phyloP scores from a whole-genome alignment of 2,888 invertebrate species.

The Abrostola tripartita region DNA sequence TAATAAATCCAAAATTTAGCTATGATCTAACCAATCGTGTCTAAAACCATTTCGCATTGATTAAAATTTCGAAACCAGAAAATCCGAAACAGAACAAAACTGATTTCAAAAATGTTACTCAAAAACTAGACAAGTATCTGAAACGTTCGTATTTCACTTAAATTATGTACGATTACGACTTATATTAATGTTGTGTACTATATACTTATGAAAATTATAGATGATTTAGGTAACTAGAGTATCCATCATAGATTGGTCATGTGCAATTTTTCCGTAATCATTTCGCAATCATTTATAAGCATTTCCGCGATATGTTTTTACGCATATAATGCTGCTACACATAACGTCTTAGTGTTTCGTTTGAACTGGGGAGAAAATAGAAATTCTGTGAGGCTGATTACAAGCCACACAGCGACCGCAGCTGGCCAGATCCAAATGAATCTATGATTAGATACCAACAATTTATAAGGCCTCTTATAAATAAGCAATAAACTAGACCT shows the following conservation, averaged over 20 bases:
- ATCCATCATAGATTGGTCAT: slow-evolving; percentile 44
- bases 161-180: slow-evolving; percentile 9
- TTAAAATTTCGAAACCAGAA: slow-evolving; percentile 43
- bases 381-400: slow-evolving; percentile 54
- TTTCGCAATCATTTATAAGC: slow-evolving; percentile 34
- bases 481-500: slow-evolving; percentile 53
- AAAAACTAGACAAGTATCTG: slow-evolving; percentile 19
- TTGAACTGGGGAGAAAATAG: slow-evolving; percentile 55
- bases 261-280: slow-evolving; percentile 47
- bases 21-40: slow-evolving; percentile 34
- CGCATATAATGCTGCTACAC: slow-evolving; percentile 29
- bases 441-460: slow-evolving; percentile 43
- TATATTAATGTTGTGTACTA: slow-evolving; percentile 14
- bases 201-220: slow-evolving; percentile 21
- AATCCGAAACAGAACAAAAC: slow-evolving; percentile 32
- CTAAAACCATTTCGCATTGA: slow-evolving; percentile 44
- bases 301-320: slow-evolving; percentile 48
- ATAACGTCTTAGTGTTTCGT: slow-evolving; percentile 49
- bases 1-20: slow-evolving; percentile 29
- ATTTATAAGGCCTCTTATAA: slow-evolving; percentile 50
- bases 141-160: slow-evolving; percentile 15
- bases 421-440: slow-evolving; percentile 37
- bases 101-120: slow-evolving; percentile 42
- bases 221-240: slow-evolving; percentile 26
- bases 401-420: slow-evolving; percentile 61